Base-by-base conservation (phyloP, 2,113 vertebrate species). In the Callipepla squamata region DNA sequence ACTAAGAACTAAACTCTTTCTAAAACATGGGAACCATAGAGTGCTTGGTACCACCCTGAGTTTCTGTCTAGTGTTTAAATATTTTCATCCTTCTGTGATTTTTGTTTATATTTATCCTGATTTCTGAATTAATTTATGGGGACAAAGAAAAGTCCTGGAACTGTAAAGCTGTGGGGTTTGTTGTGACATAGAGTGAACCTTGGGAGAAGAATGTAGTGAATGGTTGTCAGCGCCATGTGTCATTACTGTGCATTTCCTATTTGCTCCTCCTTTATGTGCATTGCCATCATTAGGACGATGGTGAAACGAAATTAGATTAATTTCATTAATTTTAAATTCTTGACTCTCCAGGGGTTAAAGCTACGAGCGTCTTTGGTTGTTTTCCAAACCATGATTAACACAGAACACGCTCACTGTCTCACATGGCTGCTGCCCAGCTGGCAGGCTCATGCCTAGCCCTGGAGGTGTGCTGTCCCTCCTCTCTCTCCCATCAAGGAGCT, bases 21-120 rank as follows among this genome's bases (percentile, higher is more conserved):
- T 0, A 5, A 68, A 70, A 11, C 5, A 22, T 34, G 13, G 23
- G 15, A 84, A 4, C 2, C 2, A 5, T 20, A 17, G 26, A 38
- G 34, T n/a, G 13, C 53, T 87, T 88, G 83, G 34, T 11, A 84
- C 9, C 48, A 47, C 28, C 8, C 18, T 66, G 45, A 10, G 40
- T 73, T 89, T 87, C n/a, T 79, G 42, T 45, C 26, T 40, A 40
- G 18, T 53, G 26, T 66, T 91, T 45, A 62, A 53, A 62, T 80
- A 42, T 81, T 78, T 87, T 68, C 13, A 32, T 77, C 6, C 32
- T 78, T 89, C 8, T 20, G 7, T 81, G 10, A 68, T 76, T 42
- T 85, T 61, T 48, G 15, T 48, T 93, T 18, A 4, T 80, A 61
- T 73, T 82, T 91, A 67, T 74, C 9, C 10, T 69, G 23, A 53